Base-by-base conservation (phyloP, 2,888 invertebrate genomes). In the Drosophila conformis region DNA sequence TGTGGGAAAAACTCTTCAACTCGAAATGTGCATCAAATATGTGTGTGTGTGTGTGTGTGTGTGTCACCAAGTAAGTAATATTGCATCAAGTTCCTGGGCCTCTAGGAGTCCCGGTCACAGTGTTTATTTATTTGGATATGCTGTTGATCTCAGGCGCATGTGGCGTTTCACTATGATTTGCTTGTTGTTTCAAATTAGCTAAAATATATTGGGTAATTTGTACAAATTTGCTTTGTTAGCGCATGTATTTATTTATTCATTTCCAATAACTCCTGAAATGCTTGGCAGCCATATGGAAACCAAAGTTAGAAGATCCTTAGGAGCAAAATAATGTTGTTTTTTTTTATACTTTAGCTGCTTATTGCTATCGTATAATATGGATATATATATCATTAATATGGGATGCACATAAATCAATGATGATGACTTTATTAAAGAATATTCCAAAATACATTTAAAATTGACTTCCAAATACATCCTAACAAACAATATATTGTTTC, bases 1-100 rank as follows among this genome's bases (percentile, higher is more conserved):
- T 74, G 84, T 90, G 87, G 90, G 89, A 87, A 87, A 88, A 83
- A 72, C 70, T 64, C 21, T n/a, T 11, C 58, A 46, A 46, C 58
- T 11, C 5, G 31, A 80, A 89, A 89, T 83, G 77, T 85, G 89
- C 75, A 51, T 67, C 36, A 68, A 89, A 89, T 71, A 51, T 85
- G 85, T 75, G 58, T 25, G 10, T 27, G 40, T 27, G n/a, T 15
- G 31, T 35, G 33, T 38, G 27, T 36, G 40, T 21, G 46, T 46
- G 27, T 25, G 51, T 51, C 51, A n/a, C n/a, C 18, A 36, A 21
- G 11, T 53, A 58, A 67, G 53, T 51, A 81, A 71, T 70, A 76
- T 81, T 88, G 67, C 84, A 87, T 89, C 53, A 83, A 79, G 57
- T 72, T 35, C 29, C 29, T 33, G 27, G 38, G 21, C 61, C 49